Base-by-base conservation (phyloP, 1,140 invertebrate species). In the Aphidius gifuensis region DNA sequence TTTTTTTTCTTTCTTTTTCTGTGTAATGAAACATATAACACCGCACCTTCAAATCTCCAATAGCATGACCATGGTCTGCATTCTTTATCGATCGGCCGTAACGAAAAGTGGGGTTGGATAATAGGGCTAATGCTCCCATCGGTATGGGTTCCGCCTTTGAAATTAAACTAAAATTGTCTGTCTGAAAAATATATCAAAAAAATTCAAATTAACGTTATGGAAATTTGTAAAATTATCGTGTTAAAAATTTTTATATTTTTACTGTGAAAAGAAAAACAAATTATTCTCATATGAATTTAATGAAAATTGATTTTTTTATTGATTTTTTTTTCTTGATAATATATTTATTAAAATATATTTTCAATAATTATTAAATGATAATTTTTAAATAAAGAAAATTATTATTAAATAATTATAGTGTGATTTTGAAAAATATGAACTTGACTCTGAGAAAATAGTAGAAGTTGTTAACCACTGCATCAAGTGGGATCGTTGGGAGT, bases 41-140 rank as follows among this genome's bases (percentile, higher is more conserved):
- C 39, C 55, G 61, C 43, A 11, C 43, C 43, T 44, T 11, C 9
- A 7, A 11, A 11, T 44, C 43, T 58, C 61, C 55, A 53, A 57
- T 51, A 54, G 54, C 54, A 49, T 62, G 61, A 62, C 61, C 61
- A 58, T 57, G 64, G 59, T 57, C 61, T 66, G 64, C 66, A 70
- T 61, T 65, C 60, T 60, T 65, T 68, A 71, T 71, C 69, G 71
- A 73, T 74, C 68, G 69, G 58, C 68, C 65, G 66, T 60, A 60
- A 69, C 58, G 63, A 66, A 61, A 71, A 69, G 65, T 68, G 66
- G 68, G 71, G 67, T 69, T 68, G 66, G 65, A 64, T 69, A 73
- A 73, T 71, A 71, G 71, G 68, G 66, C 69, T 71, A 70, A 71
- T 69, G 69, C 67, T 68, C 64, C 51, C 57, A 53, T 40, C 49